These are phyloP conservation scores for Therioaphis trifolii DNA, from an alignment of 2,888 invertebrate species.

Conservation along the genomic window DNA sequence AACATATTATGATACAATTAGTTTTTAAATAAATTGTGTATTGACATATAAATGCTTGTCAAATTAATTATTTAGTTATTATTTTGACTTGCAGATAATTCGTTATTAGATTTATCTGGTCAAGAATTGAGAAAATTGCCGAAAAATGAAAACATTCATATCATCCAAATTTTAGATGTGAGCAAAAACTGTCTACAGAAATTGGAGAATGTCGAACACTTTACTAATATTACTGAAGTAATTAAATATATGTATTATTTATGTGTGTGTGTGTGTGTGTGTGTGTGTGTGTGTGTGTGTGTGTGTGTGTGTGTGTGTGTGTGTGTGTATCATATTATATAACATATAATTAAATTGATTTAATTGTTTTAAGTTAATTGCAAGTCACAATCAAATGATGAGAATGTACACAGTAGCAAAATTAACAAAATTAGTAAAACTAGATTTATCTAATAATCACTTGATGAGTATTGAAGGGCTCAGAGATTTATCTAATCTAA, in stretches of 20 bases:
- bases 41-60: no score
- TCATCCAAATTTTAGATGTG: constrained; percentile 76
- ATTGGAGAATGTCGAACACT: constrained; percentile 87
- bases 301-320: no score
- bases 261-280: no score
- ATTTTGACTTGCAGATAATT: constrained; percentile 44
- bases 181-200: constrained; percentile 90
- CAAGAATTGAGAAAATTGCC: constrained; percentile 84
- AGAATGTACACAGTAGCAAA: constrained; percentile 89
- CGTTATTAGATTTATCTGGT: constrained; percentile 78
- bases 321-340: no score
- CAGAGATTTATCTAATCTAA: constrained; percentile 83
- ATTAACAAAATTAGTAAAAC: constrained; percentile 80
- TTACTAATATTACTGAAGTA: constrained; percentile 82
- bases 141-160: constrained; percentile 73
- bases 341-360: constrained; percentile 23
- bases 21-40: no score
- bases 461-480: constrained; percentile 90
- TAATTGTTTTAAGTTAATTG: constrained; percentile 77
- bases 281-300: no score
- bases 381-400: constrained; percentile 84
- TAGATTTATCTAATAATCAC: constrained; percentile 88
- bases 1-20: no score
- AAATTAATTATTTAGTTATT: background rate
- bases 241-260: constrained; percentile 64